Base-by-base conservation (phyloP, 2,797 vertebrate genomes). In the Xyrichtys novacula region DNA sequence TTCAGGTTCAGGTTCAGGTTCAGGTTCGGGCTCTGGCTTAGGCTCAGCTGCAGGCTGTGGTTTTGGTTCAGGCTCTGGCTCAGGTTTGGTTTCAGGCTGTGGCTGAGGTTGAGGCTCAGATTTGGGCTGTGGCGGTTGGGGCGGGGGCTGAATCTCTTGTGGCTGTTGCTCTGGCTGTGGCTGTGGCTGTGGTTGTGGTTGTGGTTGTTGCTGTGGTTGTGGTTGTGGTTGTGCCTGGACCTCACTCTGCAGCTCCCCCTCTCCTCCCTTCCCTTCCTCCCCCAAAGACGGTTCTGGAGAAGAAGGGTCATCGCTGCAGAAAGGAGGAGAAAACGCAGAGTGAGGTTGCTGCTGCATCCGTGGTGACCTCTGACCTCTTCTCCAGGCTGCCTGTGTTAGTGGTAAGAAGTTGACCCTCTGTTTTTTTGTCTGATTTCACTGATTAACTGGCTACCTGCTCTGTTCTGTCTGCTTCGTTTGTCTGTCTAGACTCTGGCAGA, bases 271-370 rank as follows among this genome's bases (percentile, higher is more conserved):
- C 89, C 87, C 90, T 88, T 90, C 90, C 88, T 90, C 87, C 89
- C 89, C 90, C 85, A 86, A 73, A 87, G 86, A 86, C 71, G 92
- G 86, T 65, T 89, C 89, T 55, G 85, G 84, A 81, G 92, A 89
- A 90, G 90, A 89, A 90, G 90, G 88, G 88, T 93, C 93, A 91
- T 95, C 93, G 90, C 93, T 94, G 93, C 91, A 92, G 93, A 95
- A 94, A 95, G 94, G 93, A 94, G 92, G 91, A 95, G 93, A 95
- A 94, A 95, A 94, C 61, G 91, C 93, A 94, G 92, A 93, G 91
- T 95, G 91, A 93, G 91, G 91, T 88, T 84, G 88, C 87, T 90
- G 90, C 92, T 90, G 90, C 88, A 88, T 91, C 90, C 92, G 80
- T 84, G 89, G 71, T 87, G 90, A 88, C 78, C 88, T 90, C 85